phyloP scores from a whole-genome alignment of 1,140 invertebrate species.

The Ceratina calcarata region DNA sequence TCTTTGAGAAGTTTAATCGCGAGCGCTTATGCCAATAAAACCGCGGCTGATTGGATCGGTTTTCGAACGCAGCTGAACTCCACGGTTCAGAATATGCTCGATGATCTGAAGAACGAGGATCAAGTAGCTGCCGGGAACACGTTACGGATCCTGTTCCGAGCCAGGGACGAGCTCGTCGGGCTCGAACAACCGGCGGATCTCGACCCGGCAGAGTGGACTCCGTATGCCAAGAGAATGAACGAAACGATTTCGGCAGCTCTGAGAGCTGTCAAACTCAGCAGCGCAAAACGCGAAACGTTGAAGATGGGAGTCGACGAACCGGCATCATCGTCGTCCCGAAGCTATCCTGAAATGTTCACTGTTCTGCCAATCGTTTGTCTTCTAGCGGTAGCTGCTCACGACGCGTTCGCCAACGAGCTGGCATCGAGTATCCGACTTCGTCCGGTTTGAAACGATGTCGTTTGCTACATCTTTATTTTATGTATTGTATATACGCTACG shows the following conservation, averaged over 20 bases:
- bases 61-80: slow-evolving; percentile 30
- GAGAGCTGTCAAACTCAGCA: neutral
- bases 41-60: neutral
- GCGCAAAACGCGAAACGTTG: neutral
- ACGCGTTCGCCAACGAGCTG: neutral
- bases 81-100: slow-evolving; percentile 2
- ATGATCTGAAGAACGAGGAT: neutral
- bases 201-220: neutral
- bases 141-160: neutral
- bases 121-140: neutral
- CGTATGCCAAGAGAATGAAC: slow-evolving; percentile 7
- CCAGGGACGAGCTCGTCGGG: neutral
- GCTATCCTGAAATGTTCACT: neutral
- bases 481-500: slow-evolving; percentile 14
- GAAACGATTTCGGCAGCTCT: slow-evolving; percentile 22
- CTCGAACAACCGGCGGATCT: slow-evolving; percentile 1
- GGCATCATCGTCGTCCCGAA: neutral
- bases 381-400: neutral
- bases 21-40: neutral
- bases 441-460: neutral
- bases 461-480: neutral
- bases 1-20: slow-evolving; percentile 33
- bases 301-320: neutral
- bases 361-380: neutral
- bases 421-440: neutral